These are phyloP conservation scores for Dendrolimus houi DNA, from an alignment of 2,888 invertebrate species.

Conservation along the genomic window DNA sequence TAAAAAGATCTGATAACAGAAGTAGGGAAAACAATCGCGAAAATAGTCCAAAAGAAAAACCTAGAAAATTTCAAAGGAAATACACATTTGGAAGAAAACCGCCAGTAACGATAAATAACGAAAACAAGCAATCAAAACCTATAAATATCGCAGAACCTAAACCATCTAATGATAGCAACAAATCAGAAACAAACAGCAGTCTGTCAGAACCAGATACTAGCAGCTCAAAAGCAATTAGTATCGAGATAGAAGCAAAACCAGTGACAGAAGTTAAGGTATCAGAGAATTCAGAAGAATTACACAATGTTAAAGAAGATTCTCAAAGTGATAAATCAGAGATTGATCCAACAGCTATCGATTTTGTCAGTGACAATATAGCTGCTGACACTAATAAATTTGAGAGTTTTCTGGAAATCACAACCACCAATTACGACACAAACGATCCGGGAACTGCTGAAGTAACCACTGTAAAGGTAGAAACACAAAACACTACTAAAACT, in stretches of 20 bases:
- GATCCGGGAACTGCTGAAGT: constrained; percentile 19
- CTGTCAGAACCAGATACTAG: background rate
- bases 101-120: background rate
- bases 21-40: background rate
- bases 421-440: constrained; percentile 18
- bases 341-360: background rate
- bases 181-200: background rate
- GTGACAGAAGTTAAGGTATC: background rate
- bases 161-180: background rate
- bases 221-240: background rate
- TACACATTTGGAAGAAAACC: background rate
- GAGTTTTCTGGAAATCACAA: constrained; percentile 15
- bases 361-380: background rate
- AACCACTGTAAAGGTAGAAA: constrained; percentile 25
- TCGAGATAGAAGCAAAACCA: background rate
- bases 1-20: background rate
- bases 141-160: background rate
- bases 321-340: background rate
- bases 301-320: background rate
- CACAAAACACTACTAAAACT: constrained; percentile 13
- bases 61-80: background rate
- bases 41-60: background rate
- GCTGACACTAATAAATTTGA: background rate
- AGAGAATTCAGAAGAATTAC: background rate
- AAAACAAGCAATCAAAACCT: background rate